These are phyloP conservation scores for Whitmania pigra DNA, from an alignment of 1,140 invertebrate genomes.

Conservation along the genomic window DNA sequence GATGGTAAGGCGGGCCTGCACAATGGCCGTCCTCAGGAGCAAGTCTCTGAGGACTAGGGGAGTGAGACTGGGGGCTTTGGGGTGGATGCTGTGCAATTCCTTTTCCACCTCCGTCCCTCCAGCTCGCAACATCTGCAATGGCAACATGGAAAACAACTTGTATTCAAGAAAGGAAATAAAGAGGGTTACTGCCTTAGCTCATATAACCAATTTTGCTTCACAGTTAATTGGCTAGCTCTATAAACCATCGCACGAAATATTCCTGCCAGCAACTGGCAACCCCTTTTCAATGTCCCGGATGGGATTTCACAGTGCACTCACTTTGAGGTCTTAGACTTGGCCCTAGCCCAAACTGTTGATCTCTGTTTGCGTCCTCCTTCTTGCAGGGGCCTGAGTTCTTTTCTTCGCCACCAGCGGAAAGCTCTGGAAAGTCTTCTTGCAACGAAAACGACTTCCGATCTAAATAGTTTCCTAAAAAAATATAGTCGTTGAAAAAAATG, in stretches of 20 bases:
- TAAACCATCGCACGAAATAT: no score
- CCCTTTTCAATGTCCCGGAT: neutral
- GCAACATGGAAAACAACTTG: neutral
- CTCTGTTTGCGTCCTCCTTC: constrained; percentile 40
- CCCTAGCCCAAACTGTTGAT: constrained; percentile 59
- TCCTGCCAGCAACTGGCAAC: no score
- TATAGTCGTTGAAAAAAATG: no score
- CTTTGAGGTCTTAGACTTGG: constrained; percentile 61
- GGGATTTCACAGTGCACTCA: neutral
- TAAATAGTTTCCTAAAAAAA: constrained; percentile 39
- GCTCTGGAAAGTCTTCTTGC: constrained; percentile 48
- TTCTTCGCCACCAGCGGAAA: constrained; percentile 44
- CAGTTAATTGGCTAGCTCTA: no score
- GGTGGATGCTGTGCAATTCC: constrained; percentile 10
- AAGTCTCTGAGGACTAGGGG: constrained; percentile 24
- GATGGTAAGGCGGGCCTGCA: neutral
- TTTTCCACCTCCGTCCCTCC: constrained; percentile 41
- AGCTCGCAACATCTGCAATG: constrained; percentile 33
- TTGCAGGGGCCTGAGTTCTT: constrained; percentile 32
- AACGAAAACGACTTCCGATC: constrained; percentile 47
- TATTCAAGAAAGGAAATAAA: no score
- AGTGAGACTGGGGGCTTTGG: constrained; percentile 25
- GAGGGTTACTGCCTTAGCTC: no score
- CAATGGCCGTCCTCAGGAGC: neutral
- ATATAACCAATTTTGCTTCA: no score